Evolutionary conservation across 1,140 invertebrate genomes (phyloP).

Genomic region (Dendroctonus valens): DNA sequence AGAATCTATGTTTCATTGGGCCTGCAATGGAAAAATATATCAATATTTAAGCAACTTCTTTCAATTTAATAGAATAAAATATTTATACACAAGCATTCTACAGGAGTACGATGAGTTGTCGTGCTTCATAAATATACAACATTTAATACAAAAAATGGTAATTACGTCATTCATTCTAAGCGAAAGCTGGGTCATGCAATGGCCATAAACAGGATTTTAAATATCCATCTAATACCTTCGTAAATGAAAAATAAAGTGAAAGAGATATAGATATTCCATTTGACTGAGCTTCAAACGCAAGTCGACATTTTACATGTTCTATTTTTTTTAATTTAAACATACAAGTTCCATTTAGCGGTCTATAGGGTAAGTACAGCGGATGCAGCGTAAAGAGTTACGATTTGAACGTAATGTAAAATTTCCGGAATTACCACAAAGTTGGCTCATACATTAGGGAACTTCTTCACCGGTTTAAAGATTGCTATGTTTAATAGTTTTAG

Average conservation of each 20-base stretch:
- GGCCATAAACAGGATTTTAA: background rate
- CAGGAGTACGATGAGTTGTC: conserved; percentile 26
- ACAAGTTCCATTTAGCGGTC: too few species aligned
- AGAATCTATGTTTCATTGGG: conserved; percentile 49
- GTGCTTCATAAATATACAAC: conserved; percentile 15
- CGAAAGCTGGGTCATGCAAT: conserved; percentile 12
- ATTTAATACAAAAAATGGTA: background rate
- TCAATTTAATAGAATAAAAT: conserved; percentile 11
- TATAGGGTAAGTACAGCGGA: too few species aligned
- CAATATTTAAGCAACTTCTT: conserved; percentile 29
- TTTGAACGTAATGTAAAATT: too few species aligned
- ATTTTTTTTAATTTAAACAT: too few species aligned
- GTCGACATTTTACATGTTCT: too few species aligned
- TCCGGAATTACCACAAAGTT: too few species aligned
- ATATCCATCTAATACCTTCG: background rate
- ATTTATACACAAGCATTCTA: conserved; percentile 32
- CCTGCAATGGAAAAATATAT: conserved; percentile 47
- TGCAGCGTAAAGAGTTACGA: too few species aligned
- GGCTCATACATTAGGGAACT: too few species aligned
- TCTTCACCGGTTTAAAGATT: too few species aligned
- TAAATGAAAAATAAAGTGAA: background rate
- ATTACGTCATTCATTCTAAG: conserved; percentile 16
- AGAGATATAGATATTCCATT: too few species aligned
- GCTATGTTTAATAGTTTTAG: too few species aligned
- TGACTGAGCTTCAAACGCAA: too few species aligned